Evolutionary conservation across 1,140 invertebrate genomes (phyloP), one percentile per base, ranked within the genome.

Genomic region (Drosophila sechellia): DNA sequence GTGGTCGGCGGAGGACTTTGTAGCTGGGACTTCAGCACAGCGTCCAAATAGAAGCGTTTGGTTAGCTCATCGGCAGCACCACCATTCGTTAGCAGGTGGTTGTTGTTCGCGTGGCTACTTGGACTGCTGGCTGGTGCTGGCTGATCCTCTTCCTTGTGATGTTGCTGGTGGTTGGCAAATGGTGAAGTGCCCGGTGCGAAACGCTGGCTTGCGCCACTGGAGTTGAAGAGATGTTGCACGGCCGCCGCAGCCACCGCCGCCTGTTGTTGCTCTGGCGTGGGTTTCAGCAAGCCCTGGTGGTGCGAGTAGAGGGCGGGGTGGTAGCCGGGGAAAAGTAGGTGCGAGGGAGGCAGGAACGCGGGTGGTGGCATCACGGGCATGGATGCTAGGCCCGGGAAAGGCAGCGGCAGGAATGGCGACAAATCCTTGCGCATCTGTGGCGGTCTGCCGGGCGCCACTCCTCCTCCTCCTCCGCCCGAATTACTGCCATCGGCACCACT

Each of bases 31-130:
- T 96, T 95, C 13, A 96, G 90, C 22, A 96, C 94, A 4, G 95
- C 95, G 74, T 96, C 95, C 64, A 96, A 93, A 81, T 95, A 96
- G 84, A 95, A 95, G 43, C 95, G 92, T 68, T 96, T 96, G 10
- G 94, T 93, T 55, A 94, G 94, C 5, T 94, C 93, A 58, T 95
- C 95, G 0, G 94, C 91, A 2, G 77, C 58, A 22, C 77, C 77
- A 60, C 89, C 90, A 46, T 92, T 92, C 55, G 65, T 87, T 77
- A 92, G 50, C 5, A 79, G 45, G 25, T 89, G 81, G 25, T 81
- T 89, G 40, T 91, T 92, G 72, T 74, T 79, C 50, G 70, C 54
- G 39, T 74, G 68, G 27, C n/a, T 68, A 69, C 43, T 79, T 35
- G 79, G 75, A 68, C 71, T 79, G 54, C 54, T 49, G 3, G 76